Evolutionary conservation across 2,797 vertebrate genomes (phyloP), one percentile per base, ranked within the genome.

Genomic region (Tympanoctomys barrerae): DNA sequence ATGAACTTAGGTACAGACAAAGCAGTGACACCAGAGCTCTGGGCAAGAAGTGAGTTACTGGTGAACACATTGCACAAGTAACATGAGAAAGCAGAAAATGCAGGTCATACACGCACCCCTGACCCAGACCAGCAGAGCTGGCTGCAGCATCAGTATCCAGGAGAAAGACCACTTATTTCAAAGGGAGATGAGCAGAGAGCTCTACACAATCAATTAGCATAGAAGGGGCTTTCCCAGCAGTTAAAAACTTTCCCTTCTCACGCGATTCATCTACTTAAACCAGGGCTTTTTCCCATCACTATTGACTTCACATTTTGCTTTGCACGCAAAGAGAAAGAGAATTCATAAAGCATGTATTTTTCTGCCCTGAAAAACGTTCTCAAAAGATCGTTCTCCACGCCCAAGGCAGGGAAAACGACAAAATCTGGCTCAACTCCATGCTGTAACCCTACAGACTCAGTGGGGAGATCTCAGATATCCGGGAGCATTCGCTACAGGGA

Each of bases 61-160:
- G 96, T 95, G 97, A 96, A 89, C 92, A 97, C 96, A 90, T 64
- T 97, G 93, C 97, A 98, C 97, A 94, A 97, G 98, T 97, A 98
- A 98, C 98, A 98, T 98, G 98, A 98, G 98, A 98, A 98, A 98
- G 98, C 98, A 98, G 98, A 98, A 98, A 98, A 98, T 97, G 98
- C 98, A 98, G 98, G 98, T 98, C 98, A 98, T 95, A 97, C 98
- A 71, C 95, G 95, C 97, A 87, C 98, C 96, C 97, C 97, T 98
- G 97, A 96, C 97, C 96, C 97, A 89, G 91, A 84, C 82, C 84
- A 86, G 96, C 85, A 98, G 82, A 89, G 97, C 90, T 87, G 96
- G 96, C 97, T 97, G 95, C 95, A 97, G 95, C 94, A 96, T 95
- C 97, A 86, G 82, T 68, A 89, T 80, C 94, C 81, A 36, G 81